Conservation (phyloP, 2,113 vertebrate genomes). For the Tautogolabrus adspersus region DNA sequence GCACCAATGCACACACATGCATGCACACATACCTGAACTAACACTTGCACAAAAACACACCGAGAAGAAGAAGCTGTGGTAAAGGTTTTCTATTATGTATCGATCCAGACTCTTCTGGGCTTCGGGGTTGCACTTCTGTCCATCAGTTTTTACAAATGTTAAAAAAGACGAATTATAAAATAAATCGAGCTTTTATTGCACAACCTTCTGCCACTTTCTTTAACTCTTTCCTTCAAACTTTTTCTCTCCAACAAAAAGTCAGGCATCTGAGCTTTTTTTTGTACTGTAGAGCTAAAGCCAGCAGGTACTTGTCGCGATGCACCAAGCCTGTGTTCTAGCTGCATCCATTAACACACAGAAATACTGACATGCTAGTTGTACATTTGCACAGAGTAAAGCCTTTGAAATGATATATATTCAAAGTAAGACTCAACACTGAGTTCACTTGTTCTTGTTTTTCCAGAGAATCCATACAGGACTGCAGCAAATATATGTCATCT, state of each 20-base stretch:
- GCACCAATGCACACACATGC: not conserved
- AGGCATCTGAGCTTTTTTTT: not conserved
- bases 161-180: not conserved
- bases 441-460: no score
- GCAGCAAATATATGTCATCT: not conserved
- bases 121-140: slow-evolving; percentile 23
- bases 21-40: not conserved
- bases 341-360: not conserved
- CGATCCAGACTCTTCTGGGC: slow-evolving; percentile 30
- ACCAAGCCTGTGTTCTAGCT: not conserved
- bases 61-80: slow-evolving; percentile 8
- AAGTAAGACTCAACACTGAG: no score
- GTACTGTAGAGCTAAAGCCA: not conserved
- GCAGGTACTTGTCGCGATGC: not conserved
- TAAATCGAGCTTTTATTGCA: not conserved
- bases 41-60: slow-evolving; percentile 13
- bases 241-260: not conserved
- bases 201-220: not conserved
- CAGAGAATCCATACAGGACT: no score
- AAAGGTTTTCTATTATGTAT: slow-evolving; percentile 50
- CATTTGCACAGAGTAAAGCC: not conserved
- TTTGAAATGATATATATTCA: not conserved
- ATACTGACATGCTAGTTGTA: not conserved
- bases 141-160: slow-evolving; percentile 8
- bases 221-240: not conserved